These are phyloP conservation scores for Nibea coibor DNA, from an alignment of 2,113 vertebrate genomes.

Conservation along the genomic window DNA sequence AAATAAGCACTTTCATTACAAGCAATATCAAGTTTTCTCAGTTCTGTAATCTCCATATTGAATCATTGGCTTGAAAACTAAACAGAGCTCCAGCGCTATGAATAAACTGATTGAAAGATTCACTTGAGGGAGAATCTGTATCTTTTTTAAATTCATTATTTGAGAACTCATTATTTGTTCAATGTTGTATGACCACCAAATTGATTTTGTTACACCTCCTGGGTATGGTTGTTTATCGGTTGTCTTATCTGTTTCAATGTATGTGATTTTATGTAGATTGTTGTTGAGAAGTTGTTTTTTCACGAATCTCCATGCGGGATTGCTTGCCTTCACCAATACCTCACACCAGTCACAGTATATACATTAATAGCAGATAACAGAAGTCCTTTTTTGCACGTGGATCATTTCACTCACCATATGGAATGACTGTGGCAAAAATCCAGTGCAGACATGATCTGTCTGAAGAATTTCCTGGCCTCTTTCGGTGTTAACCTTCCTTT, in stretches of 20 bases:
- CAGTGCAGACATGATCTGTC: conserved; percentile 99
- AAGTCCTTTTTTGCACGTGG: neutral
- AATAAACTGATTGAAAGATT: conserved; percentile 54
- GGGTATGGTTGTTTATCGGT: conserved; percentile 31
- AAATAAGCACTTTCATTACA: conserved; percentile 24
- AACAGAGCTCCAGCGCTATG: conserved; percentile 37
- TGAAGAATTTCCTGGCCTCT: conserved; percentile 98
- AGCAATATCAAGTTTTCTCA: conserved; percentile 23
- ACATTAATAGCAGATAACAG: neutral
- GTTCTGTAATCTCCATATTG: conserved; percentile 35
- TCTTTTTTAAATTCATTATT: conserved; percentile 55
- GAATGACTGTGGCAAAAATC: conserved; percentile 99
- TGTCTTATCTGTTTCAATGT: conserved; percentile 9
- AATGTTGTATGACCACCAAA: conserved; percentile 57
- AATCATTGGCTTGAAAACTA: conserved; percentile 47
- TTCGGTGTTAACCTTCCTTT: conserved; percentile 98
- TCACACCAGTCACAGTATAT: neutral
- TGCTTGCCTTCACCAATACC: neutral
- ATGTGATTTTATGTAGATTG: conserved; percentile 26
- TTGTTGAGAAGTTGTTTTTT: conserved; percentile 26
- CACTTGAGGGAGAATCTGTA: conserved; percentile 45
- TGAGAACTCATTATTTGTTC: conserved; percentile 59
- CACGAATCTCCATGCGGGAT: neutral
- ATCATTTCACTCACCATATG: conserved; percentile 90
- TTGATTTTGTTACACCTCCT: conserved; percentile 44